Evolutionary conservation across 2,888 invertebrate genomes (phyloP).

Genomic region (Heliconius ethilla): DNA sequence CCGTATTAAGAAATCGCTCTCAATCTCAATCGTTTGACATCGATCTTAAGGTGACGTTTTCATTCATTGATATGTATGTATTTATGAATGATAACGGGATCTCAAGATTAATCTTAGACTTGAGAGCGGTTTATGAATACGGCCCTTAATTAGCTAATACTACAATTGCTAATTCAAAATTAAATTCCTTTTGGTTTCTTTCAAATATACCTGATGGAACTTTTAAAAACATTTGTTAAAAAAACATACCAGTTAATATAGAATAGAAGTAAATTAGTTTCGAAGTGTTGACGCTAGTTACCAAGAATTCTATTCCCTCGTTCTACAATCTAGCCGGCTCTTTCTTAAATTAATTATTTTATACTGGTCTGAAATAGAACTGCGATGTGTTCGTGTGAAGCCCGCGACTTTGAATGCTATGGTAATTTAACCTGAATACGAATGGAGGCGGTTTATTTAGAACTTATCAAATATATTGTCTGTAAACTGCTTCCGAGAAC

Average conservation of each 20-base stretch:
- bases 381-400: constrained; percentile 33
- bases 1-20: no score
- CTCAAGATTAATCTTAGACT: no score
- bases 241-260: not conserved
- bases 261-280: constrained; percentile 5
- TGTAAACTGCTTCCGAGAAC: constrained; percentile 21
- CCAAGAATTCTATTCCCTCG: constrained; percentile 12
- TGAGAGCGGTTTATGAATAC: no score
- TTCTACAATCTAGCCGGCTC: constrained; percentile 27
- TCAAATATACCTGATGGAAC: not conserved
- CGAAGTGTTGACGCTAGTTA: constrained; percentile 4
- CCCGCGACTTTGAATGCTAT: constrained; percentile 33
- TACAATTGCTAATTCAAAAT: not conserved
- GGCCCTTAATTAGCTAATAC: no score
- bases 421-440: constrained; percentile 34
- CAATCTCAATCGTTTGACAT: no score
- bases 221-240: not conserved
- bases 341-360: constrained; percentile 35
- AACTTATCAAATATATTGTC: constrained; percentile 26
- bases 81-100: no score
- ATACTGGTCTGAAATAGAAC: constrained; percentile 35
- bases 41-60: no score
- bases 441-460: constrained; percentile 30
- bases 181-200: not conserved
- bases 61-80: no score